These are phyloP conservation scores for Orchestia grillus DNA, from an alignment of 1,140 invertebrate genomes.

Conservation along the genomic window DNA sequence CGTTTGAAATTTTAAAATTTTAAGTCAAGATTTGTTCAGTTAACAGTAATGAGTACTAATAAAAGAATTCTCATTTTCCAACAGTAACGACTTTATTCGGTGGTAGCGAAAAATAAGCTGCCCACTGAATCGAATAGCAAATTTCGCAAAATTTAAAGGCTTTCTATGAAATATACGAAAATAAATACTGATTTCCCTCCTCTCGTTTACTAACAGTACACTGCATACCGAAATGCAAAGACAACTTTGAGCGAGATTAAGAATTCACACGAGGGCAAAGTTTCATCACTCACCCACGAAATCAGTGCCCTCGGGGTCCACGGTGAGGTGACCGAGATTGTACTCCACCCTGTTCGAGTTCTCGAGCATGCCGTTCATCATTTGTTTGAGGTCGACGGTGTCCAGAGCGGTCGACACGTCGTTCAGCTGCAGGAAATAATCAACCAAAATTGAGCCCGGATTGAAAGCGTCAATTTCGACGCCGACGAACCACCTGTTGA, in stretches of 20 bases:
- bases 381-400: constrained; percentile 83
- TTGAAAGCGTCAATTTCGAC: constrained; percentile 89
- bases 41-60: not conserved
- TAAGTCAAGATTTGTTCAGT: no score
- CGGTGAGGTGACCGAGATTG: constrained; percentile 80
- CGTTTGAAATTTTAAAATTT: no score
- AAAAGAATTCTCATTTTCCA: not conserved
- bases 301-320: constrained; percentile 89
- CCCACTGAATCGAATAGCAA: no score
- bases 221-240: not conserved
- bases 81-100: not conserved
- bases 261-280: not conserved
- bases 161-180: no score
- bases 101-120: no score
- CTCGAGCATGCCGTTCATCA: constrained; percentile 84
- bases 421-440: constrained; percentile 86
- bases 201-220: not conserved
- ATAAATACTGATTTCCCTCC: no score
- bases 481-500: constrained; percentile 86
- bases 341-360: constrained; percentile 72
- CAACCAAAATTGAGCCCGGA: constrained; percentile 81
- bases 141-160: no score
- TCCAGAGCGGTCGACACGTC: constrained; percentile 83
- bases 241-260: not conserved
- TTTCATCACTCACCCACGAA: constrained; percentile 79